Base-by-base conservation (phyloP, 1,140 invertebrate species). In the Phocides pigmalion region DNA sequence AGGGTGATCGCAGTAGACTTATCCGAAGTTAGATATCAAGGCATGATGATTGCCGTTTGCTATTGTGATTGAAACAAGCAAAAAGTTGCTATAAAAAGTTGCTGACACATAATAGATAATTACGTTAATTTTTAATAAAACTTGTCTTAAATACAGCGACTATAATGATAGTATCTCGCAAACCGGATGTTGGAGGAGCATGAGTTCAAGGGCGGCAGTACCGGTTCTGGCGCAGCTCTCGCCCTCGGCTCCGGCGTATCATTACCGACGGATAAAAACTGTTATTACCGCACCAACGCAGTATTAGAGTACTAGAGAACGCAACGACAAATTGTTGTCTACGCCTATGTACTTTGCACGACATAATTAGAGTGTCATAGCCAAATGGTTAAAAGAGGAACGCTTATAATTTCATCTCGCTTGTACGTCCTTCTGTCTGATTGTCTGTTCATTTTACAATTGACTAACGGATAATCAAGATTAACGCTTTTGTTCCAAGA, bases 181-280 rank as follows among this genome's bases (percentile, higher is more conserved):
- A 69, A 66, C 56, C 53, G 58, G 63, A 65, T 42, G 35, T 64
- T 9, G 25, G 25, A 62, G 59, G 42, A 25, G 44, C 37, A 41
- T 4, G 28, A 68, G 62, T 72, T 72, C 70, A 72, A 68, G 70
- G 70, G 46, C 70, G 62, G 25, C 12, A 28, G 46, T 44, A 65
- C 66, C 62, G 66, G 70, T 72, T 72, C 56, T 51, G 41, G 28
- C 17, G 12, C n/a, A n/a, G n/a, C 28, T 32, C 25, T 28, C 25
- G 28, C 28, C 9, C 28, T 32, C 28, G 28, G 0, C 28, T 37
- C 28, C 49, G 25, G 8, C 28, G 15, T 15, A 6, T 50, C 28
- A 51, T 51, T 51, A 35, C 28, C 28, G n/a, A n/a, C n/a, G 11
- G 28, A 51, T 37, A 37, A 19, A 51, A 51, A 16, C 16, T 19